Base-by-base conservation (phyloP, 2,797 vertebrate genomes). In the Hemitrygon akajei region DNA sequence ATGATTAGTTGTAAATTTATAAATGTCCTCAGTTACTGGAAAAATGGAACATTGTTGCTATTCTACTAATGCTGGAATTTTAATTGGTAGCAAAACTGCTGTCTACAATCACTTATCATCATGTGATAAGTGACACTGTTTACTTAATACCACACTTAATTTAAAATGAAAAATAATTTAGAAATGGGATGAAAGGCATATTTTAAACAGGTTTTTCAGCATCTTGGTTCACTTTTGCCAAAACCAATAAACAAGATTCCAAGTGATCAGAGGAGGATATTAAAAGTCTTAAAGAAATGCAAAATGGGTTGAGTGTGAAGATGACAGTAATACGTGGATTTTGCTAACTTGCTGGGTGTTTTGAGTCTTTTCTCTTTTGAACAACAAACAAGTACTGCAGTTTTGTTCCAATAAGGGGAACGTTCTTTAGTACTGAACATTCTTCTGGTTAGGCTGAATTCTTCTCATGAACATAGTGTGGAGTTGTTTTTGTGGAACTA, bases 341-440 rank as follows among this genome's bases (percentile, higher is more conserved):
- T 73, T 73, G 22, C 63, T 66, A 66, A 66, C 63, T 66, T 66
- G 63, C 20, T 73, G 18, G 71, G 22, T 25, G 22, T 73, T 73
- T 73, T 73, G 71, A 73, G 22, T 25, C 12, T 73, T 73, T 73
- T 73, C 18, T 73, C 71, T 73, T 73, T 73, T 73, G 20, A 73
- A 73, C 20, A 73, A 73, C 71, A 73, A 22, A 73, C 47, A 47
- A 47, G 0, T 47, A 47, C 71, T 25, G 22, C 25, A 7, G 22
- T 75, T 75, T 89, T 89, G 60, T 89, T 89, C 58, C 58, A 89
- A 89, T 66, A 16, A n/a, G 58, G 63, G 84, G 30, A 16, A 86
- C 10, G 30, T 86, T 60, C 56, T 30, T 86, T 27, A 86, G 56
- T 86, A 14, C 56, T 5, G 14, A n/a, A 87, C 14, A 66, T 63